Evolutionary conservation across 2,797 vertebrate species (phyloP).

Genomic region (Micropoecilia bifurca): DNA sequence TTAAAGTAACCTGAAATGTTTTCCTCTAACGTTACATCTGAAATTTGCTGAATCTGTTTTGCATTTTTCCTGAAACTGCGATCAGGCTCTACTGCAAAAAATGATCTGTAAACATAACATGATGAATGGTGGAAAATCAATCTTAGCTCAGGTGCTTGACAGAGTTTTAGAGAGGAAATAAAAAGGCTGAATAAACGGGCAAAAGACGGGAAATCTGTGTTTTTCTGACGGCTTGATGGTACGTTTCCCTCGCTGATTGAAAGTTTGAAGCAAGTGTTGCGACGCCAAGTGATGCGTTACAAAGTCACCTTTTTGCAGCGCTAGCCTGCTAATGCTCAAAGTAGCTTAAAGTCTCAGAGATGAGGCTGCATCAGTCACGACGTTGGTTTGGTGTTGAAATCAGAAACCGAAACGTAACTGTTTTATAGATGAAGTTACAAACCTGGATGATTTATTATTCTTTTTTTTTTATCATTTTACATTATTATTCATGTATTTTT

Average conservation of each 20-base stretch:
- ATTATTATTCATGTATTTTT: background rate
- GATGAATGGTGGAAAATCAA: background rate
- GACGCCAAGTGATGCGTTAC: background rate
- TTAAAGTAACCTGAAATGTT: background rate
- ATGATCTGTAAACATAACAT: background rate
- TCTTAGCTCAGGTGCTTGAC: background rate
- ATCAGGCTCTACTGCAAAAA: background rate
- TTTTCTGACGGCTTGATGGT: background rate
- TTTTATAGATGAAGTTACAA: background rate
- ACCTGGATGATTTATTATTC: background rate
- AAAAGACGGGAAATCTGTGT: background rate
- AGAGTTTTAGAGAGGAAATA: background rate
- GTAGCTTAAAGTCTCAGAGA: background rate
- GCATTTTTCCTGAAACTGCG: background rate
- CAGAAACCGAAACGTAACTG: background rate
- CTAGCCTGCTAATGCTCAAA: background rate
- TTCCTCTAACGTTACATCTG: background rate
- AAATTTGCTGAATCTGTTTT: background rate
- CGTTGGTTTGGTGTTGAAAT: background rate
- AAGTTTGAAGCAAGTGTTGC: background rate
- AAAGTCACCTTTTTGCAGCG: background rate
- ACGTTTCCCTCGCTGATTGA: background rate
- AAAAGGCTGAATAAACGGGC: background rate
- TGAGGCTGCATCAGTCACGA: background rate
- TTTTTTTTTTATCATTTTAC: background rate